Base-by-base conservation (phyloP, 2,113 vertebrate species). In the Odocoileus virginianus region DNA sequence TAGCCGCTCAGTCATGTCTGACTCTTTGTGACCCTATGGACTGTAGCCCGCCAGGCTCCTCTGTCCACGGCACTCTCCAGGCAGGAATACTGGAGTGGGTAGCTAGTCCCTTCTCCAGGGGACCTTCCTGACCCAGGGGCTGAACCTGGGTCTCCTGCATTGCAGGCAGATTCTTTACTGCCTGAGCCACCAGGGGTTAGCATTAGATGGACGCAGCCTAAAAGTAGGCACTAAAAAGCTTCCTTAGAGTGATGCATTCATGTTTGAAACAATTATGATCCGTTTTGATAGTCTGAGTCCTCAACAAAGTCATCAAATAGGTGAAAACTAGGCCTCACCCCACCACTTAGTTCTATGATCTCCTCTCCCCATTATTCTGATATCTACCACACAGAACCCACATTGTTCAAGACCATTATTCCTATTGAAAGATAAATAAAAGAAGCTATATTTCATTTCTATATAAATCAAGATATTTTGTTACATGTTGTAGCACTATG, bases 1-100 rank as follows among this genome's bases (percentile, higher is more conserved):
- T 40, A 74, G 67, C 67, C 0, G 0, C n/a, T 74, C 36, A 23
- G 36, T 40, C 36, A 74, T 2, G 2, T 12, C 23, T 0, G 5
- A 23, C 19, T 25, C n/a, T 71, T 23, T 71, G 67, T 23, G 19
- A 71, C 19, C 21, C 67, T 5, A 23, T 0, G 36, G 36, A 3
- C 57, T 58, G 57, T 12, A 58, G 67, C 36, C 36, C 5, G 3
- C 10, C 67, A 23, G 19, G 36, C 21, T 40, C 67, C 67, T 40
- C 67, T 74, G n/a, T 74, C 36, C 67, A 40, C 1, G 21, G n/a
- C 25, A 40, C 67, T 40, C 36, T 74, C 36, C 36, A 74, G 11
- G 36, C 36, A 40, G 40, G 67, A 74, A 40, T 74, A 12, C 36
- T 40, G 21, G 19, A 25, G 67, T 40, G 67, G 67, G 19, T 6